phyloP scores from a whole-genome alignment of 2,113 vertebrate genomes.

The Ursus arctos region DNA sequence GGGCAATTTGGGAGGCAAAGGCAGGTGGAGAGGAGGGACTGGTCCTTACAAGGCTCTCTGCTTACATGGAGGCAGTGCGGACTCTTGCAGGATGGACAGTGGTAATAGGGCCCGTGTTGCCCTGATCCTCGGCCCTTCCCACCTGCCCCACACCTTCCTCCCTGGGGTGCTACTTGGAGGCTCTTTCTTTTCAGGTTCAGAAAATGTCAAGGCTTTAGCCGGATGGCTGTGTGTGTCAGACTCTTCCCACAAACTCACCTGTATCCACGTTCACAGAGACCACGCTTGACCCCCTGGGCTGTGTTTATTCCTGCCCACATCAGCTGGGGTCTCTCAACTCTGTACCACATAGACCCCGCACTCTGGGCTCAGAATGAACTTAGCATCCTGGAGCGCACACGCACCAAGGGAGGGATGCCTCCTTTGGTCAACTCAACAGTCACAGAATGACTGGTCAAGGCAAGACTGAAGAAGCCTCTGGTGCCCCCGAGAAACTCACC shows the following conservation, averaged over 20 bases:
- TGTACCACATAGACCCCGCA: background rate
- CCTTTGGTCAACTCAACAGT: accelerated
- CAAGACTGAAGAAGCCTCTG: background rate
- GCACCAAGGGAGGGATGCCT: accelerated
- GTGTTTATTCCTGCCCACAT: background rate
- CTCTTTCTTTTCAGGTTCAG: background rate
- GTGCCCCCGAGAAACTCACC: background rate
- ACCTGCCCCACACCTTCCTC: background rate
- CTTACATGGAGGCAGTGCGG: background rate
- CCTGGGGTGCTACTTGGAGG: too few relatives aligned
- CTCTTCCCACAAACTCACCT: background rate
- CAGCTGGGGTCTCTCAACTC: background rate
- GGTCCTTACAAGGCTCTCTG: background rate
- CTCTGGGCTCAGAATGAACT: background rate
- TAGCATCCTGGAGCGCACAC: accelerated
- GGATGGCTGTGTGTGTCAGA: background rate
- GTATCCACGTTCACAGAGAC: background rate
- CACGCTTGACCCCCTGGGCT: background rate
- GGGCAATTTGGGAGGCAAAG: background rate
- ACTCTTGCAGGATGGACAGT: background rate
- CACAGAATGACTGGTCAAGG: accelerated
- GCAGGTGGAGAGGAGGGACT: background rate
- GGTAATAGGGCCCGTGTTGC: accelerated
- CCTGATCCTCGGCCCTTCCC: accelerated
- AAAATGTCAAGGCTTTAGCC: background rate